Evolutionary conservation across 2,888 invertebrate species (phyloP), one percentile per base, ranked within the genome.

Genomic region (Apoda limacodes): DNA sequence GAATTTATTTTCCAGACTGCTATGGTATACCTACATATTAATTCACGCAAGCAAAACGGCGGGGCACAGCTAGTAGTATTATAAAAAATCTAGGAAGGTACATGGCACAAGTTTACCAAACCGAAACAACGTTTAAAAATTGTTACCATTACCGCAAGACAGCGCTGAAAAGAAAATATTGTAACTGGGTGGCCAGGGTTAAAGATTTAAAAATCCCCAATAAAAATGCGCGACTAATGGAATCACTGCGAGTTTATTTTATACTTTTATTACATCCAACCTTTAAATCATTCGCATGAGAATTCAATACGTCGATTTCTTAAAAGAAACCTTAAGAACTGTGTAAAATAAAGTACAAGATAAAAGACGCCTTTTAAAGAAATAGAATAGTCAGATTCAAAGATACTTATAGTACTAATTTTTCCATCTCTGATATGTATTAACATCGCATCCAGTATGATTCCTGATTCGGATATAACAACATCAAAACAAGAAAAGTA

Each of bases 201-300:
- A n/a, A n/a, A n/a, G n/a, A n/a, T n/a, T n/a, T n/a, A n/a, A n/a
- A n/a, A n/a, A n/a, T n/a, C n/a, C n/a, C n/a, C n/a, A n/a, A n/a
- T n/a, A n/a, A n/a, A n/a, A n/a, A n/a, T n/a, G 42, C 51, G 51
- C 52, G 37, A 40, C 74, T 66, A 78, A 72, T 80, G 80, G 80
- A 80, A 80, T 80, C 80, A 76, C 78, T 74, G 78, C 72, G 76
- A 80, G 74, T 80, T 80, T 80, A 80, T 76, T 78, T 72, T 63
- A 75, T 76, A 72, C 62, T 70, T 71, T 75, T 60, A 69, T 67
- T 78, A 76, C 78, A 80, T 64, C 61, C 72, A 76, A 74, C 64
- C 68, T 72, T 64, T 65, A 65, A 56, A n/a, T n/a, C n/a, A n/a
- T 60, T 59, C 54, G 59, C 61, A 51, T 66, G 64, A 67, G 58